phyloP scores from a whole-genome alignment of 2,888 invertebrate species.

The Drosophila buzzatii region DNA sequence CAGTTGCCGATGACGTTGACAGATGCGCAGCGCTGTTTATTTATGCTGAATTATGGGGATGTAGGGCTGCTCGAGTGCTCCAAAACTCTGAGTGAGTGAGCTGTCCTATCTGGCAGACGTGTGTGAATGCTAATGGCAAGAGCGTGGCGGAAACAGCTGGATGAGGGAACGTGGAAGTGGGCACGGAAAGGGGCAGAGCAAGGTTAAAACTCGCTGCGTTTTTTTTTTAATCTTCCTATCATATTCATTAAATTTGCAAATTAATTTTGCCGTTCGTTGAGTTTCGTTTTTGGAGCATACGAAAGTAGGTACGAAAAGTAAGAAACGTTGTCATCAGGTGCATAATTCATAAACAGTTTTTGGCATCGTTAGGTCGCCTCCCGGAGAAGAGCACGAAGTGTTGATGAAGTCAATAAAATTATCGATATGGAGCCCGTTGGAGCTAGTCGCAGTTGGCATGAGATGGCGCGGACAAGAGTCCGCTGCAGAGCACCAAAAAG shows the following conservation, averaged over 20 bases:
- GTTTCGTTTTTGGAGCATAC: slow-evolving; percentile 64
- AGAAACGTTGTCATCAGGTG: slow-evolving; percentile 26
- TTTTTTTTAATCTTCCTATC: slow-evolving; percentile 38
- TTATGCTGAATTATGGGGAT: slow-evolving; percentile 50
- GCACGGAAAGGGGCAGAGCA: background rate
- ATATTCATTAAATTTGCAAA: slow-evolving; percentile 77
- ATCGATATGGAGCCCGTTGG: background rate
- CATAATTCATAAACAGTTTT: slow-evolving; percentile 63
- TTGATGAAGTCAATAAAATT: slow-evolving; percentile 35
- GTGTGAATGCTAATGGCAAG: slow-evolving; percentile 47
- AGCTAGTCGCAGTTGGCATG: background rate
- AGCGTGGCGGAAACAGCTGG: background rate
- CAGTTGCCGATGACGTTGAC: slow-evolving; percentile 65
- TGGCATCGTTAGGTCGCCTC: slow-evolving; percentile 27
- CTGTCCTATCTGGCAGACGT: slow-evolving; percentile 31
- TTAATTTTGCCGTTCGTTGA: slow-evolving; percentile 75
- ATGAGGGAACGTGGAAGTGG: background rate
- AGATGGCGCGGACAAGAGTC: slow-evolving; percentile 20
- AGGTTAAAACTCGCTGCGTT: slow-evolving; percentile 17
- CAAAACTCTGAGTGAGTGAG: slow-evolving; percentile 21
- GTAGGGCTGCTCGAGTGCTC: slow-evolving; percentile 6
- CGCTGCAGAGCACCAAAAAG: slow-evolving; percentile 23
- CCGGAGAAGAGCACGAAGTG: slow-evolving; percentile 19
- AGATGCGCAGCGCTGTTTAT: slow-evolving; percentile 61
- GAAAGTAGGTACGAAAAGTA: slow-evolving; percentile 24